Evolutionary conservation across 2,888 invertebrate species (phyloP).

Genomic region (Eristalis tenax): DNA sequence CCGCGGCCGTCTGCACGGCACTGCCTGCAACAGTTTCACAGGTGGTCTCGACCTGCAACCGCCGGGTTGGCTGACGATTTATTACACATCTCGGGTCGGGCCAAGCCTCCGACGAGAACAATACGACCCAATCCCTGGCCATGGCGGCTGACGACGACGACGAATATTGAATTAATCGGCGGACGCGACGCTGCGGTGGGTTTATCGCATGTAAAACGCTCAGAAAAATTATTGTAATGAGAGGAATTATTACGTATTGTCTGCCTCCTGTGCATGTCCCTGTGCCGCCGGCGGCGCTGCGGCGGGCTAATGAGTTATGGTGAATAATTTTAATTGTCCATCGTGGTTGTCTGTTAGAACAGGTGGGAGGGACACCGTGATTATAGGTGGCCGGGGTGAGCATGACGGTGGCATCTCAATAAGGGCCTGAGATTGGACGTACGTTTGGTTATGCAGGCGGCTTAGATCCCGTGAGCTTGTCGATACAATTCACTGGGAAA

Average conservation of each 20-base stretch:
- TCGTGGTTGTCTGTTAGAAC: slow-evolving; percentile 46
- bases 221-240: slow-evolving; percentile 55
- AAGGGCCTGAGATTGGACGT: not conserved
- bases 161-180: slow-evolving; percentile 61
- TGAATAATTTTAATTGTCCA: slow-evolving; percentile 56
- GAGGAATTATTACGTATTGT: slow-evolving; percentile 26
- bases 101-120: slow-evolving; percentile 22
- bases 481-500: too few relatives aligned
- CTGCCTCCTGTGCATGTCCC: slow-evolving; percentile 28
- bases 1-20: not conserved
- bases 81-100: slow-evolving; percentile 33
- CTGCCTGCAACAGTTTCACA: slow-evolving; percentile 23
- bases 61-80: slow-evolving; percentile 34
- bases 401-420: not conserved
- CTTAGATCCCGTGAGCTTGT: too few relatives aligned
- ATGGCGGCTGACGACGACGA: slow-evolving; percentile 41
- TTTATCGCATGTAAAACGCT: slow-evolving; percentile 52
- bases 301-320: slow-evolving; percentile 46
- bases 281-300: not conserved
- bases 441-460: not conserved
- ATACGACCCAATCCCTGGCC: slow-evolving; percentile 22
- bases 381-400: not conserved
- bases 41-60: slow-evolving; percentile 32
- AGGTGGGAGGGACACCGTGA: slow-evolving; percentile 4
- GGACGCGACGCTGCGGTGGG: slow-evolving; percentile 41